Evolutionary conservation across 2,113 vertebrate species (phyloP).

Genomic region (Eublepharis macularius): DNA sequence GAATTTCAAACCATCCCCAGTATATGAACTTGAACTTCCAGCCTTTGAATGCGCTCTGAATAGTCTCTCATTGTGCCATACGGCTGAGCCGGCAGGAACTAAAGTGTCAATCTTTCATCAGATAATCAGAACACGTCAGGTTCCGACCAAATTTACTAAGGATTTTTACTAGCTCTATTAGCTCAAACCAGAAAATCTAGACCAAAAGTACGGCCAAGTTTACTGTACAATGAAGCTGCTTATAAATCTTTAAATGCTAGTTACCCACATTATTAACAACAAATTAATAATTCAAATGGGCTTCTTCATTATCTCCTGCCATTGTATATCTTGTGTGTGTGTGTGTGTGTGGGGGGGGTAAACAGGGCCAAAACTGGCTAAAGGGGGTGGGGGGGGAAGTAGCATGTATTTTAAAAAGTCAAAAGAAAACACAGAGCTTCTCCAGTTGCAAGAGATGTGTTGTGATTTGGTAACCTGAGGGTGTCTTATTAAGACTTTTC

Average conservation of each 20-base stretch:
- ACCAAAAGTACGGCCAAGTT: slow-evolving; percentile 59
- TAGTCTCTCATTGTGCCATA: slow-evolving; percentile 52
- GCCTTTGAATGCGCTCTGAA: slow-evolving; percentile 49
- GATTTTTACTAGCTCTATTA: slow-evolving; percentile 62
- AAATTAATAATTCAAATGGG: slow-evolving; percentile 68
- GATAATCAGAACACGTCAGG: slow-evolving; percentile 49
- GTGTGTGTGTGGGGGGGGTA: background rate
- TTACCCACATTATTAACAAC: slow-evolving; percentile 51
- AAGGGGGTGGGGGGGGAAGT: background rate
- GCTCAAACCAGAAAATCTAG: slow-evolving; percentile 62
- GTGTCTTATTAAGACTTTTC: slow-evolving; percentile 9
- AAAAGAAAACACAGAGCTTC: slow-evolving; percentile 36
- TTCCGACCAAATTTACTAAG: slow-evolving; percentile 66
- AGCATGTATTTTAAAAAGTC: slow-evolving; percentile 22
- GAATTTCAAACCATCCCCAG: slow-evolving; percentile 28
- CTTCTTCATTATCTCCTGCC: slow-evolving; percentile 24
- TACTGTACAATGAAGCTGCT: slow-evolving; percentile 61
- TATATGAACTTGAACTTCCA: slow-evolving; percentile 67
- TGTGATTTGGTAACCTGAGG: slow-evolving; percentile 6
- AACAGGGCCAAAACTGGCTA: background rate
- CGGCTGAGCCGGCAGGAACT: slow-evolving; percentile 54
- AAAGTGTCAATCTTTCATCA: slow-evolving; percentile 55
- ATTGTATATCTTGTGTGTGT: slow-evolving; percentile 16
- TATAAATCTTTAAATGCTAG: slow-evolving; percentile 71
- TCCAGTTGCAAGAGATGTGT: background rate